Evolutionary conservation across 2,797 vertebrate genomes (phyloP).

Genomic region (Acipenser ruthenus): DNA sequence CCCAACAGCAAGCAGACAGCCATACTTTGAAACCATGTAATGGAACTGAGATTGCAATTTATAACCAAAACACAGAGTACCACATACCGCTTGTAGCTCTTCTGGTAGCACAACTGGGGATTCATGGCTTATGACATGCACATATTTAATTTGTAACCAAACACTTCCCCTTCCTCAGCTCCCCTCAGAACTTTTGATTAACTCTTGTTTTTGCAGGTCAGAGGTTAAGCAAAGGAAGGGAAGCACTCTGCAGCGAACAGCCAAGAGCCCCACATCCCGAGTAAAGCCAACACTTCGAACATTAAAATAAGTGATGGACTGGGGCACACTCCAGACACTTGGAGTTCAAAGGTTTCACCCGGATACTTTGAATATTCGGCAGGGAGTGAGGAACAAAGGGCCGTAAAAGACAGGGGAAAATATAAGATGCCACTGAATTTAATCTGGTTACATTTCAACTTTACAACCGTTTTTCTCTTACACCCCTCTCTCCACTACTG

Average conservation of each 20-base stretch:
- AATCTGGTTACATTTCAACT: conserved; percentile 24
- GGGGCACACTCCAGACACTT: conserved; percentile 42
- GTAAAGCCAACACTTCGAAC: conserved; percentile 31
- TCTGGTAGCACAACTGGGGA: conserved; percentile 63
- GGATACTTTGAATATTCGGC: conserved; percentile 33
- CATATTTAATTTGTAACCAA: conserved; percentile 98
- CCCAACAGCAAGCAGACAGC: conserved; percentile 2
- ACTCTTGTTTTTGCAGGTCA: conserved; percentile 82
- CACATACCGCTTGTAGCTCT: conserved; percentile 58
- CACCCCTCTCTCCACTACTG: conserved; percentile 20
- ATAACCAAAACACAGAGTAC: conserved; percentile 50
- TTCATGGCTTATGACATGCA: conserved; percentile 89
- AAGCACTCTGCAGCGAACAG: conserved; percentile 60
- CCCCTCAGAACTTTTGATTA: conserved; percentile 80
- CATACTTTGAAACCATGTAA: conserved; percentile 45
- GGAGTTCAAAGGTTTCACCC: conserved; percentile 59
- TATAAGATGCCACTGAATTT: conserved; percentile 23
- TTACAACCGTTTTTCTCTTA: conserved; percentile 40
- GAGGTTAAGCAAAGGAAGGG: conserved; percentile 98
- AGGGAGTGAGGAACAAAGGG: conserved; percentile 33
- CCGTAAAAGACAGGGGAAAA: conserved; percentile 19
- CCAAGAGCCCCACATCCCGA: conserved; percentile 52
- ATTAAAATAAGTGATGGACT: conserved; percentile 38
- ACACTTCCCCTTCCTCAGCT: conserved; percentile 89
- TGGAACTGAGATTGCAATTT: conserved; percentile 62